Evolutionary conservation across 2,113 vertebrate genomes (phyloP), one percentile per base, ranked within the genome.

Genomic region (Tiliqua scincoides): DNA sequence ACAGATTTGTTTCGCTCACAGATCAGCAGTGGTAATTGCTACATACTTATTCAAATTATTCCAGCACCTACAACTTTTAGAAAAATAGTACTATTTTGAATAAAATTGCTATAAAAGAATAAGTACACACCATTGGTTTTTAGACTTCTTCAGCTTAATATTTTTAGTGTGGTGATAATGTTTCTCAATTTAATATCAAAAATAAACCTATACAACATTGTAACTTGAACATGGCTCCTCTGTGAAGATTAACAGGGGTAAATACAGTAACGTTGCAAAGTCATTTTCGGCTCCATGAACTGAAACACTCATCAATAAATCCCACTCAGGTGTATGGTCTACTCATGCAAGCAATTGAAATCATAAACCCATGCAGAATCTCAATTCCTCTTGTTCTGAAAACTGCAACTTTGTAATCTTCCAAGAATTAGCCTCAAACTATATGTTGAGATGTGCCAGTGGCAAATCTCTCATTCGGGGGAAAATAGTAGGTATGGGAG

Each of bases 11-110:
- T 48, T 72, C 72, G 62, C 43, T 87, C 23, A 77, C 14, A 59
- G 8, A 14, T 23, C 54, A 52, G n/a, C 21, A 85, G 85, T 74
- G 57, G 43, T 83, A 82, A 85, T 52, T 87, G 6, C 32, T 71
- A 74, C 30, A 76, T 35, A 76, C 75, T 90, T 88, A 68, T 79
- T 77, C 17, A 80, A 87, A 79, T n/a, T 32, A 89, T 71, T 62
- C 57, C 65, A 17, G 65, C 11, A 70, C 40, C 43, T 83, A 76
- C 61, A 80, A 83, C 43, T 48, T 79, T 85, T 73, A 27, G 12
- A 11, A 18, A 17, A 30, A 25, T 63, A 20, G 18, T 9, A 2
- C 2, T 43, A 23, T 43, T 57, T 62, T 48, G 83, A 23, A 43
- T 77, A 27, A 83, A 91, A 62, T 6, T 12, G 5, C 8, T 65